A percentile compares a stretch with the other conserved stretches of the same genome.
Conservation (phyloP, 1,140 invertebrate genomes). For the Coenobita brevimanus region DNA sequence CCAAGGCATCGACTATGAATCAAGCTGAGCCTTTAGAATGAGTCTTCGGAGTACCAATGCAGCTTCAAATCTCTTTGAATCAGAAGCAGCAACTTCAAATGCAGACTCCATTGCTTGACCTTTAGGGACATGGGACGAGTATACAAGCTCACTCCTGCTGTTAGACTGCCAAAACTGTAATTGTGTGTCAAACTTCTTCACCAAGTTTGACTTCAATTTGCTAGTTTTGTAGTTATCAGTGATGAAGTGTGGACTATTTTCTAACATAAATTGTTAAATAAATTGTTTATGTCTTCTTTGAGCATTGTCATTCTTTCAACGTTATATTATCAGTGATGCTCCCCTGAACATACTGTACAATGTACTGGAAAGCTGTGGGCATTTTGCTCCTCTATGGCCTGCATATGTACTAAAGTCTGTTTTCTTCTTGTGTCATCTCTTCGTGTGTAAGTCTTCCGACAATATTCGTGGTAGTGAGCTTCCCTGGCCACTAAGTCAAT, state of each 20-base stretch:
- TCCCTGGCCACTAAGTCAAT: no score
- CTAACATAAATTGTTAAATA: slow-evolving; percentile 31
- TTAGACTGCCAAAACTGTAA: slow-evolving; percentile 29
- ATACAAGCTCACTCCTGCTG: slow-evolving; percentile 2
- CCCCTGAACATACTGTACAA: neutral
- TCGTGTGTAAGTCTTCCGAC: no score
- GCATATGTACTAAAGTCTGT: neutral
- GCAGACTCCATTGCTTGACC: neutral
- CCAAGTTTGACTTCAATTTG: slow-evolving; percentile 16
- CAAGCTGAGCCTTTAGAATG: neutral
- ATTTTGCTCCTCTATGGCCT: neutral
- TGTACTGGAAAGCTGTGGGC: neutral
- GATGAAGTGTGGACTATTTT: neutral
- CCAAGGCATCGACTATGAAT: neutral
- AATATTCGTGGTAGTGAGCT: no score
- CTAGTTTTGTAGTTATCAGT: neutral
- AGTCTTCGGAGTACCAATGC: neutral
- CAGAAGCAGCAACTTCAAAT: neutral
- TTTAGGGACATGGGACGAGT: neutral
- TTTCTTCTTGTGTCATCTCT: neutral
- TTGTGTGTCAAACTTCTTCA: slow-evolving; percentile 4
- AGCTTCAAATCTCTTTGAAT: slow-evolving; percentile 7
- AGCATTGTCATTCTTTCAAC: slow-evolving; percentile 23
- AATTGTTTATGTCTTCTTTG: slow-evolving; percentile 27
- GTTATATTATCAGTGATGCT: slow-evolving; percentile 19